Evolutionary conservation across 1,140 invertebrate genomes (phyloP), one percentile per base, ranked within the genome.

Genomic region (Antheraea pernyi): DNA sequence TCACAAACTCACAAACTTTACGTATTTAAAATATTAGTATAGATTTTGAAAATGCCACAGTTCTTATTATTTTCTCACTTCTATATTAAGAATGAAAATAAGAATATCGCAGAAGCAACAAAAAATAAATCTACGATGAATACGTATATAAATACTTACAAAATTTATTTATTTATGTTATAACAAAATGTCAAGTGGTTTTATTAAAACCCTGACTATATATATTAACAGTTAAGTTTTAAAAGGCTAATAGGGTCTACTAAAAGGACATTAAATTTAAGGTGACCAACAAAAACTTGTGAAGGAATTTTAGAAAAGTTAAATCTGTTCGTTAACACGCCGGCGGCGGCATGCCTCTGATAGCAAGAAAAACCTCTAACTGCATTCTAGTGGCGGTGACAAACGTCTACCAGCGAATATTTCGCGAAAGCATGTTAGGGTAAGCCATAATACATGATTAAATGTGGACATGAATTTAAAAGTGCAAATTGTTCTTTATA

Each of bases 271-370:
- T 53, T 53, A 16, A 53, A 13, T 16, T 53, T 53, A 42, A 42
- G 7, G 7, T 53, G 7, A 11, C 7, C 19, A 13, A 4, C 61
- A 66, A 66, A 42, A 66, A 46, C 18, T 19, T 37, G 60, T 69
- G 19, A 72, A 76, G 37, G 64, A 69, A 73, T 73, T 67, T 53
- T 53, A 2, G 10, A 30, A 63, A 63, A 63, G 59, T 58, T 75
- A 77, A 77, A 80, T 76, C 70, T 70, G 69, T 82, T 84, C 79
- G 80, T 84, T 78, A 84, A 82, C 79, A 81, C 75, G 74, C 46
- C 68, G 64, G 71, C 75, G 39, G 39, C 0, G 77, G 78, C 70
- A 75, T 69, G 74, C 69, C 64, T 70, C 67, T 76, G 75, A 79
- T 74, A 70, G 59, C 37, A 48, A 68, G 69, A 84, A 82, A 83